Evolutionary conservation across 2,113 vertebrate genomes (phyloP), one percentile per base, ranked within the genome.

Genomic region (Indicator maculatus): DNA sequence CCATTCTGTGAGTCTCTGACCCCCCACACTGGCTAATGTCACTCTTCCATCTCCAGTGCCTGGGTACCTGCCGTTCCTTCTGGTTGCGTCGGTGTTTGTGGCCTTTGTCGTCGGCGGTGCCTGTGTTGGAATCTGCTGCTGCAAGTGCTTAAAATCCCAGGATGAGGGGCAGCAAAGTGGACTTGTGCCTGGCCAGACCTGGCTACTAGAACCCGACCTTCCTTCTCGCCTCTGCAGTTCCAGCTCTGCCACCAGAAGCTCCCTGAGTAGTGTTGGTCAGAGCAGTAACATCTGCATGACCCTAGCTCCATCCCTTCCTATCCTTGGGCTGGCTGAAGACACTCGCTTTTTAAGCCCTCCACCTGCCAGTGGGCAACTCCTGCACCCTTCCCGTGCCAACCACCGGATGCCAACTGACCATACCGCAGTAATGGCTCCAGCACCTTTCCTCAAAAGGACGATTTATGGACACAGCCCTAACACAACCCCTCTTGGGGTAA

Each of bases 21-120:
- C 23, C 47, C 45, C 47, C 31, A 16, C 1, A 12, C 8, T 47
- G 80, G 36, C 76, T 84, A 45, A 69, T 4, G 18, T 53, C 58
- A 20, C 53, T 39, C 69, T 70, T 73, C 4, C 15, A 12, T 78
- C 84, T 70, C 4, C 89, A 98, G 98, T 97, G 86, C 97, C 98
- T 2, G 85, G 92, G 8, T 98, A 97, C 80, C 73, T 98, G 50
- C 98, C 97, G 0, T 98, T 98, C 91, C 95, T 98, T 50, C 97
- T 97, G 2, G 95, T 97, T 19, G 91, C 95, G 10, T 95, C 96
- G 1, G 28, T 96, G 1, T 97, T 98, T 33, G 89, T 97, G 81
- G 94, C 92, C 1, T 97, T 98, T 30, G 55, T 98, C 8, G 72
- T 91, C 30, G 61, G 97, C 1, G 96, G 98, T 14, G 75, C 96